A percentile compares a stretch with the other conserved stretches of the same genome.
Evolutionary conservation across 2,113 vertebrate genomes (phyloP).

Genomic region (Trochalopteron elliotii): DNA sequence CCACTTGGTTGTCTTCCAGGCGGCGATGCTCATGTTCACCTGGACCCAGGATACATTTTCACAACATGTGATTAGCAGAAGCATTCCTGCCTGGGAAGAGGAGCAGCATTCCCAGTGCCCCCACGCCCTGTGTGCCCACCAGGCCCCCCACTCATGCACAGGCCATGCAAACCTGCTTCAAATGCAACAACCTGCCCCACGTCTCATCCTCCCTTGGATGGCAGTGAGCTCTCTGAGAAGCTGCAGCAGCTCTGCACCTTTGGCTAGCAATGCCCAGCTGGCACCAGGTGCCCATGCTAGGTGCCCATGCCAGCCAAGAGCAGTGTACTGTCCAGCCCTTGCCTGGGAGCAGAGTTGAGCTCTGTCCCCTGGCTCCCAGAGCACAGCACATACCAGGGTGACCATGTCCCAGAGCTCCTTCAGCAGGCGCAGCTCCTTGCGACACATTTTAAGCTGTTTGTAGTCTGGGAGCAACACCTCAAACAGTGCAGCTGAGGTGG

Average conservation of each 20-base stretch:
- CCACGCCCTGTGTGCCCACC: accelerated
- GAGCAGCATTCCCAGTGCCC: accelerated
- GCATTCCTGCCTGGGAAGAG: accelerated
- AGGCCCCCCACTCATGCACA: neutral
- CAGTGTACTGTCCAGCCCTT: neutral
- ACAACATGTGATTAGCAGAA: accelerated
- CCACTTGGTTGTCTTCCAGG: constrained; percentile 79
- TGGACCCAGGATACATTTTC: neutral
- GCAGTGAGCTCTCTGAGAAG: neutral
- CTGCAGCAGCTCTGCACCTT: neutral
- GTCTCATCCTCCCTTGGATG: neutral
- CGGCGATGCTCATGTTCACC: constrained; percentile 67
- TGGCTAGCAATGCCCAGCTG: neutral
- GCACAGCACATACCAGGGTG: constrained; percentile 26
- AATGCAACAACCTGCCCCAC: neutral
- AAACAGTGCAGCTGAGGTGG: constrained; percentile 66
- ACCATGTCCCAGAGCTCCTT: constrained; percentile 81
- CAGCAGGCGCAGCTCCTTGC: constrained; percentile 67
- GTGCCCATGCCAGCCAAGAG: neutral
- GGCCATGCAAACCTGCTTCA: neutral
- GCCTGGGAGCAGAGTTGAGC: accelerated
- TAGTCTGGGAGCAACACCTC: constrained; percentile 70
- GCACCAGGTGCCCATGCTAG: neutral
- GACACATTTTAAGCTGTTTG: constrained; percentile 70
- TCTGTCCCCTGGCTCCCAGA: neutral